A percentile compares a stretch with the other conserved stretches of the same genome.
Evolutionary conservation across 2,888 invertebrate genomes (phyloP).

Genomic region (Apodemia mormo): DNA sequence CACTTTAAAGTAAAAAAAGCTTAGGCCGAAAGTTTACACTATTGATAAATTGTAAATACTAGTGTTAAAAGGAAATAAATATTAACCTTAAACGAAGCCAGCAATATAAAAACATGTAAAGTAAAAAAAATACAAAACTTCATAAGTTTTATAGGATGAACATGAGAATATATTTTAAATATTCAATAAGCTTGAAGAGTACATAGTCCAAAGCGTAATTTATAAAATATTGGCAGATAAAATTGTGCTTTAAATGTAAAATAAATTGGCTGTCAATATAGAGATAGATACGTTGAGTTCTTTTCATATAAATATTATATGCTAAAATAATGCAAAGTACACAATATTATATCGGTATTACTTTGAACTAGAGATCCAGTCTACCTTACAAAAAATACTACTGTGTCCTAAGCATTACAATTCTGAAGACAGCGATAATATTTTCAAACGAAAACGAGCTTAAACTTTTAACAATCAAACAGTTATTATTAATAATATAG

Average conservation of each 20-base stretch:
- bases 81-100: no score
- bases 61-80: no score
- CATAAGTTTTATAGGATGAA: no score
- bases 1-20: neutral
- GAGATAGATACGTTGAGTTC: neutral
- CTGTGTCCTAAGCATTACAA: slow-evolving; percentile 26
- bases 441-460: slow-evolving; percentile 62
- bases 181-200: no score
- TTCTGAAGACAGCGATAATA: slow-evolving; percentile 64
- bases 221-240: no score
- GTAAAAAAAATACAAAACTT: no score
- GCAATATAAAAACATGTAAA: no score
- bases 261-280: neutral
- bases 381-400: no score
- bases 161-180: no score
- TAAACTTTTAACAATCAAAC: slow-evolving; percentile 79
- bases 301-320: neutral
- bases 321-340: neutral
- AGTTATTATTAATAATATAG: slow-evolving; percentile 65
- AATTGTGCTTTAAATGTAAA: no score
- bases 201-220: no score
- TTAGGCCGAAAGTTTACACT: neutral
- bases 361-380: neutral
- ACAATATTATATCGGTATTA: neutral
- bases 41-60: no score